These are phyloP conservation scores for Colaptes auratus DNA, from an alignment of 2,113 vertebrate genomes.

Conservation along the genomic window DNA sequence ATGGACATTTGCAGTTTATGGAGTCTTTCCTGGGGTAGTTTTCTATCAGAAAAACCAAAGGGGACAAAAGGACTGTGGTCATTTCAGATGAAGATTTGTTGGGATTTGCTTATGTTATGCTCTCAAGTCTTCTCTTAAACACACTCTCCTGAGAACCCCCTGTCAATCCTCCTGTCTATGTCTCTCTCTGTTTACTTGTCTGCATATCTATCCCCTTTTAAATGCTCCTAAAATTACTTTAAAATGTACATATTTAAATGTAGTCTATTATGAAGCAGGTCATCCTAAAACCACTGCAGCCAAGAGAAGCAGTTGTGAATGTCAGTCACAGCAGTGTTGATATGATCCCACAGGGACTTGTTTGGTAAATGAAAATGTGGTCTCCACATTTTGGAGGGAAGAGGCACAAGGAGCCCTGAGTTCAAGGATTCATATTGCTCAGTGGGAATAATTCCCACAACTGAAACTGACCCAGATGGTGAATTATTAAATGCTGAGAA, in stretches of 20 bases:
- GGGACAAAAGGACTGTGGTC: neutral
- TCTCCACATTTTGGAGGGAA: neutral
- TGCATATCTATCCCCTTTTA: neutral
- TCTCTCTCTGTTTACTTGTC: neutral
- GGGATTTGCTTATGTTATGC: neutral
- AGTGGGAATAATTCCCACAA: neutral
- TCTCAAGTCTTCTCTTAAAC: neutral
- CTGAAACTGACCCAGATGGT: conserved; percentile 7
- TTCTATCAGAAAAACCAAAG: neutral
- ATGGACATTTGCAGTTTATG: neutral
- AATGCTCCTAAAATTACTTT: neutral
- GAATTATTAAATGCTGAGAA: conserved; percentile 6
- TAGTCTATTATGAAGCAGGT: neutral
- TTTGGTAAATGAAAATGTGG: neutral
- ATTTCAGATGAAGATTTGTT: neutral
- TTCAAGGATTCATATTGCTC: neutral
- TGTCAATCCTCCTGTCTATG: neutral
- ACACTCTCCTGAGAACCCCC: neutral
- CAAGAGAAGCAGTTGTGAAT: neutral
- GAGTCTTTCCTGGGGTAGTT: neutral
- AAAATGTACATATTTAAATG: neutral
- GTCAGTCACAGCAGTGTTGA: neutral
- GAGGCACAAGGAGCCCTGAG: neutral
- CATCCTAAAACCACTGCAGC: neutral
- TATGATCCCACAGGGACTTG: neutral